Evolutionary conservation across 1,140 invertebrate genomes (phyloP).

Genomic region (Rhagoletis zephyria): DNA sequence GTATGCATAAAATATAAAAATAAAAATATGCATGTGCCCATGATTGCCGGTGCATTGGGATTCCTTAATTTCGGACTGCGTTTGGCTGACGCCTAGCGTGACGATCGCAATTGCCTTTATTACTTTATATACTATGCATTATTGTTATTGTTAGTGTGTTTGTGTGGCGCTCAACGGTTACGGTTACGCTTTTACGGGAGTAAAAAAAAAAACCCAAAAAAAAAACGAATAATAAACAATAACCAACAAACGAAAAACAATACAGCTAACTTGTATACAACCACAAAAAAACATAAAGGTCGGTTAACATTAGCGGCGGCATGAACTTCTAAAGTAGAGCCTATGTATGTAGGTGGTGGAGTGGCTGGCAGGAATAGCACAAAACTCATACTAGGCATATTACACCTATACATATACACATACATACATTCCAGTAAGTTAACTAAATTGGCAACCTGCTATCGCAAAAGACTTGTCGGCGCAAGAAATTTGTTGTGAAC

Average conservation of each 20-base stretch:
- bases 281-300: neutral
- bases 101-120: slow-evolving; percentile 49
- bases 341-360: neutral
- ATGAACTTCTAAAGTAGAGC: neutral
- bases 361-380: neutral
- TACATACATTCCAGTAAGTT: neutral
- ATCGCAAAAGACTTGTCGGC: slow-evolving; percentile 3
- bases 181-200: slow-evolving; percentile 41
- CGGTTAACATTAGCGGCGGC: neutral
- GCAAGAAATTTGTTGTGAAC: slow-evolving; percentile 46
- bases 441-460: slow-evolving; percentile 35
- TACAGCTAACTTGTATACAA: neutral
- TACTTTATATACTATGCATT: neutral
- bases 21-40: too few species aligned
- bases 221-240: slow-evolving; percentile 12
- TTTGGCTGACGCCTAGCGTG: slow-evolving; percentile 48
- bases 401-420: neutral
- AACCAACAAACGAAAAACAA: neutral
- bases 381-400: neutral
- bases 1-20: too few species aligned
- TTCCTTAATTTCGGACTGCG: slow-evolving; percentile 41
- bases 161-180: slow-evolving; percentile 49
- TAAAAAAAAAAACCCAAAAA: neutral
- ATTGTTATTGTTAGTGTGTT: neutral
- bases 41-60: slow-evolving; percentile 29